Percentiles rank a stretch among this genome's conserved stretches.
These are phyloP conservation scores for Sinocyclocheilus grahami DNA, from an alignment of 2,113 vertebrate genomes.

Conservation along the genomic window DNA sequence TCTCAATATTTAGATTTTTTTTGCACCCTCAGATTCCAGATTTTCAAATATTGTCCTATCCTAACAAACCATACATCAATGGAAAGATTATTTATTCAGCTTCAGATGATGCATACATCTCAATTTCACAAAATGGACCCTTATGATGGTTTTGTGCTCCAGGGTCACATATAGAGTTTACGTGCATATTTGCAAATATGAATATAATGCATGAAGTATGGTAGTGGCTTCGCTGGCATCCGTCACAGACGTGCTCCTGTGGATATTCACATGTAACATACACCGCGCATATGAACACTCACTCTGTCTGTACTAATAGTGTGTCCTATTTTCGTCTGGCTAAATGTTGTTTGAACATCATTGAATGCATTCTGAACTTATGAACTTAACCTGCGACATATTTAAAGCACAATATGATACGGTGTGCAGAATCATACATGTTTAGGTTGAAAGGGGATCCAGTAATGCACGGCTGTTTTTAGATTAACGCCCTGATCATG, in stretches of 20 bases:
- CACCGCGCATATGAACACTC: not conserved
- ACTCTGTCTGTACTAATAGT: not conserved
- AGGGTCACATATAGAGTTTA: no score
- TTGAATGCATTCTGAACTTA: conserved; percentile 14
- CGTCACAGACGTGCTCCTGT: not conserved
- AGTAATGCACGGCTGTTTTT: not conserved
- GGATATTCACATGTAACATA: not conserved
- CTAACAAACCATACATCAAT: no score
- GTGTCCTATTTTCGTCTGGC: not conserved
- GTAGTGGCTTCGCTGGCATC: not conserved
- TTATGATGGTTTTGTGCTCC: no score
- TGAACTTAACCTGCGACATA: not conserved
- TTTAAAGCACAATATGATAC: not conserved
- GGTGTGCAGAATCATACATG: not conserved
- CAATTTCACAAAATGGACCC: no score
- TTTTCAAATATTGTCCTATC: no score
- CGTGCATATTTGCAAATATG: not conserved
- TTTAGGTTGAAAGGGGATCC: conserved; percentile 9
- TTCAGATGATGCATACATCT: no score
- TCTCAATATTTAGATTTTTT: no score
- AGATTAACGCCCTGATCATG: not conserved
- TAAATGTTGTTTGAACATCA: conserved; percentile 18
- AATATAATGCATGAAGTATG: not conserved
- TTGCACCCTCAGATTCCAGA: no score
- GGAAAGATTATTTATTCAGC: no score